These are phyloP conservation scores for Troides oblongomaculatus DNA, from an alignment of 2,888 invertebrate species.

Conservation along the genomic window DNA sequence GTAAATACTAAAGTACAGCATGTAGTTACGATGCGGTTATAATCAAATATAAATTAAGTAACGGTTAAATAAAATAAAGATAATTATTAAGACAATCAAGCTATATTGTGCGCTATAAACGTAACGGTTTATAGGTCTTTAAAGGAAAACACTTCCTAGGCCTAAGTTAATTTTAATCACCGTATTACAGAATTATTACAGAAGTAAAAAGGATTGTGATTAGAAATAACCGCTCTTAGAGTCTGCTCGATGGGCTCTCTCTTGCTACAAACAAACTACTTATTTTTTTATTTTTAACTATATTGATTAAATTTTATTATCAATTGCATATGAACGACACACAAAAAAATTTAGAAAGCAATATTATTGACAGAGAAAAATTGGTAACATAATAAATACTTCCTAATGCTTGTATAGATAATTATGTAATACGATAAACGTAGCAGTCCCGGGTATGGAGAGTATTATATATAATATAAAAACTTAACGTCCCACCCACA, in stretches of 20 bases:
- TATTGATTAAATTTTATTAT: no score
- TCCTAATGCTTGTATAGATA: not conserved
- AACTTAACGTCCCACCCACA: slow-evolving; percentile 34
- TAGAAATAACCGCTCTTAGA: not conserved
- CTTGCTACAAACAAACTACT: not conserved
- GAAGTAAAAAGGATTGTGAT: not conserved
- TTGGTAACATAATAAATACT: not conserved
- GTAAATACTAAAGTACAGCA: not conserved
- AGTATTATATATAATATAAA: slow-evolving; percentile 33
- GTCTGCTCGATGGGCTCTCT: not conserved
- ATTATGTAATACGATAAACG: not conserved
- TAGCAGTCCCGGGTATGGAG: slow-evolving; percentile 7
- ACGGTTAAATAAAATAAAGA: slow-evolving; percentile 2
- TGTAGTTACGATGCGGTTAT: not conserved
- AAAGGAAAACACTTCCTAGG: slow-evolving; percentile 2
- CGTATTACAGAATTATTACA: not conserved
- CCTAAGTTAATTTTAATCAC: not conserved
- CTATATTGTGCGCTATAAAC: not conserved
- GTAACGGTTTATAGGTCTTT: slow-evolving; percentile 4
- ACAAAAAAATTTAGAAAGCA: not conserved
- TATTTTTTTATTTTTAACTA: not conserved
- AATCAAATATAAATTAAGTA: not conserved
- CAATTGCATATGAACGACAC: not conserved
- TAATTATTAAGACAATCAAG: not conserved
- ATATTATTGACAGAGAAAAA: not conserved